Evolutionary conservation across 2,797 vertebrate species (phyloP), one percentile per base, ranked within the genome.

Genomic region (Bovichtus diacanthus): DNA sequence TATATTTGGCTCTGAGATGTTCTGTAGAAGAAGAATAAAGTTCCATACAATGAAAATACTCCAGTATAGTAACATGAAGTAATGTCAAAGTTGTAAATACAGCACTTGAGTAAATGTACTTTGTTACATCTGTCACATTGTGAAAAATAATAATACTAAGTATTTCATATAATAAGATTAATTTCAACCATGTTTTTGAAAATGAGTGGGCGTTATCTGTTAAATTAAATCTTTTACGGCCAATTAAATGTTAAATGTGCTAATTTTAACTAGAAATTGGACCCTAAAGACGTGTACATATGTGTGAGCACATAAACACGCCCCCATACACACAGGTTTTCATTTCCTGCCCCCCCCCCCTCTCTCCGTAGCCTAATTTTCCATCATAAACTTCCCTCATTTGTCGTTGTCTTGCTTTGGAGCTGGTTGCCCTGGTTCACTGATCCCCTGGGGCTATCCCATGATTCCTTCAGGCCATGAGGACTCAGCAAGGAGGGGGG

Each of bases 381-480:
- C 80, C 76, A 43, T 66, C 76, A 59, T 67, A 74, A 82, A 77
- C 59, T 76, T 41, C 2, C 13, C 38, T 21, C 2, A 10, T 38
- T 73, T 46, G 23, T 2, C 71, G 67, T 63, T 47, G 50, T 71
- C 62, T 46, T 51, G 74, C 31, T 62, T 67, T 34, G 1, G 50
- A 66, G 68, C 70, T 19, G 31, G 13, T 5, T 50, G 68, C 31
- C 64, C 76, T 76, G 69, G 29, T 62, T 72, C 67, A 46, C 31
- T 25, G 64, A 51, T 70, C 64, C 71, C 61, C 15, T 0, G 41
- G 64, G 51, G 64, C 54, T 39, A 23, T 68, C 51, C 73, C 64
- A 58, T 65, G 63, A 59, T 76, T 56, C 71, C 68, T 81, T 25
- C 51, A 74, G 70, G 65, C 74, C 31, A 16, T 0, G 4, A 13